Base-by-base conservation (phyloP, 1,140 invertebrate genomes). In the Drosophila kohkoa region DNA sequence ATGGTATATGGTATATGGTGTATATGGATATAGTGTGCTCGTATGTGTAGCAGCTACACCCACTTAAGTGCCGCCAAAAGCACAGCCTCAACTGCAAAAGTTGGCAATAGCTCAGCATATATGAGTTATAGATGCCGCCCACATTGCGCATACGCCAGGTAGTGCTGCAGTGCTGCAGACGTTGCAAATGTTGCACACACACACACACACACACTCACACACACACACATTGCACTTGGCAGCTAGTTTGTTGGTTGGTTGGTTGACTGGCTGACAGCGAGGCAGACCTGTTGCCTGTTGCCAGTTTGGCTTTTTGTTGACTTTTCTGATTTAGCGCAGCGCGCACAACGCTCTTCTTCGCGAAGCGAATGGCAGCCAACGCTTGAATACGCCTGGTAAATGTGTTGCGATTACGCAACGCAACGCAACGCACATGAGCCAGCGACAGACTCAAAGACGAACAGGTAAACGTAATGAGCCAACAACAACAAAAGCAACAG, bases 381-480 rank as follows among this genome's bases (percentile, higher is more conserved):
- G 80, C 81, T 86, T 86, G 62, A 86, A 74, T 82, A 86, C 83
- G 82, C 79, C 77, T 66, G 83, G 70, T 89, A 85, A 89, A 89
- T 82, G 73, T 80, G 81, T 83, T 58, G 71, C 6, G 70, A 81
- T 88, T 88, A 85, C 83, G 83, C 83, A 88, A 88, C 60, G 54
- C 20, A 20, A 3, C 20, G 20, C 20, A 66, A 88, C 83, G 85
- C 83, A 88, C 85, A 88, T 83, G 85, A 87, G 76, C 73, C 73
- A 65, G 82, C 55, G 35, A 57, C 62, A 62, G 57, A 77, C 66
- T 7, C 46, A 30, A 28, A 35, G 25, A 41, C 16, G 28, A 86
- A 85, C 69, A 75, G 80, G 67, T 89, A 89, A 83, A 68, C 59
- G 81, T 83, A 88, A 88, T 89, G 85, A 89, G 85, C 77, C 75